Evolutionary conservation across 2,797 vertebrate genomes (phyloP).

Genomic region (Iguana delicatissima): DNA sequence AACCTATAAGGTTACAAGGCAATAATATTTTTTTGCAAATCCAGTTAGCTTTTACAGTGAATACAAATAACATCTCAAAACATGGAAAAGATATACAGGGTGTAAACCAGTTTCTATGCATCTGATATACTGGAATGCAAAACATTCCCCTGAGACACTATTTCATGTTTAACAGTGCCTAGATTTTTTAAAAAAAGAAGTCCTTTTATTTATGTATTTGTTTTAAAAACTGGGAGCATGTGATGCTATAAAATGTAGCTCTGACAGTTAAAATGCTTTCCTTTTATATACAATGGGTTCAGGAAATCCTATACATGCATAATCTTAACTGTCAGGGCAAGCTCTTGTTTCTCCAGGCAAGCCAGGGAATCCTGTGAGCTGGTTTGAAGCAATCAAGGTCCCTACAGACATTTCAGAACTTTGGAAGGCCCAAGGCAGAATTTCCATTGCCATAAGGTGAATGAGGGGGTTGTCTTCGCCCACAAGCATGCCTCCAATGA

Average conservation of each 20-base stretch:
- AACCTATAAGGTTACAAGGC: neutral
- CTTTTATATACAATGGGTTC: constrained; percentile 35
- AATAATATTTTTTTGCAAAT: neutral
- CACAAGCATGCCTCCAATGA: constrained; percentile 76
- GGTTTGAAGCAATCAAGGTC: constrained; percentile 69
- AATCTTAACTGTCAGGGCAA: constrained; percentile 56
- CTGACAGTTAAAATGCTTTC: constrained; percentile 38
- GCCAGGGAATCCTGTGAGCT: constrained; percentile 66
- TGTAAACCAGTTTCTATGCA: neutral
- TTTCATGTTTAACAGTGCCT: neutral
- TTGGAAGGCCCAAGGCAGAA: constrained; percentile 73
- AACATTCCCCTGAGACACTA: neutral
- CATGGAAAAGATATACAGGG: neutral
- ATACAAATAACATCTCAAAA: neutral
- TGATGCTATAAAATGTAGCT: constrained; percentile 15
- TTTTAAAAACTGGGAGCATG: constrained; percentile 18
- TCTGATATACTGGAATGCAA: constrained; percentile 8
- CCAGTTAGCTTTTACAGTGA: neutral
- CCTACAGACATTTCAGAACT: constrained; percentile 70
- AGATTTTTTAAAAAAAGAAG: neutral
- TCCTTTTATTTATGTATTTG: constrained; percentile 5
- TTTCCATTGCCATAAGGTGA: constrained; percentile 76
- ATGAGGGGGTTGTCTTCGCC: constrained; percentile 71
- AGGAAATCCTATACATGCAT: constrained; percentile 59
- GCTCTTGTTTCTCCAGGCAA: constrained; percentile 67